Evolutionary conservation across 2,888 invertebrate genomes (phyloP).

Genomic region (Microdon myrmicae): DNA sequence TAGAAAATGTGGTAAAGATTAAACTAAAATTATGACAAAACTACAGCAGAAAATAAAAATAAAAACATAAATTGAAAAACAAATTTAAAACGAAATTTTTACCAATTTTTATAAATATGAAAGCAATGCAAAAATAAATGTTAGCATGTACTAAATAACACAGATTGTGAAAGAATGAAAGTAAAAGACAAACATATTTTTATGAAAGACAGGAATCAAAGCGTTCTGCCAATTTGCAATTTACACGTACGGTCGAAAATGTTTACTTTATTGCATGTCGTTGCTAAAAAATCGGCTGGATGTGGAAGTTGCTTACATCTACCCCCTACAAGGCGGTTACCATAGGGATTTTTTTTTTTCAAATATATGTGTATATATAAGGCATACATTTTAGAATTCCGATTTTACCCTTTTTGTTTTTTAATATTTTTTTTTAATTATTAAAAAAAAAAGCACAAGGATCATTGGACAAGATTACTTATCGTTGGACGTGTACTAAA

Average conservation of each 20-base stretch:
- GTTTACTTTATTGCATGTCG: not conserved
- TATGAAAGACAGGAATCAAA: too few relatives aligned
- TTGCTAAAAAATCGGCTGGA: slow-evolving; percentile 20
- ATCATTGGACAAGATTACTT: slow-evolving; percentile 9
- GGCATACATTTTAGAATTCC: slow-evolving; percentile 17
- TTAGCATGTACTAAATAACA: too few relatives aligned
- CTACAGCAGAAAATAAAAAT: too few relatives aligned
- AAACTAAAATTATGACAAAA: too few relatives aligned
- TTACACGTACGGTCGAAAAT: too few relatives aligned
- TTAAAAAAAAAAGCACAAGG: slow-evolving; percentile 6
- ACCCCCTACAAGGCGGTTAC: slow-evolving; percentile 1
- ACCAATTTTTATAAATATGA: slow-evolving; percentile 9
- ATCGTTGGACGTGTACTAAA: slow-evolving; percentile 10
- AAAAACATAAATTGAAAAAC: too few relatives aligned
- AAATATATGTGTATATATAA: too few relatives aligned
- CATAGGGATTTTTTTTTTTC: too few relatives aligned
- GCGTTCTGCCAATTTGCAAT: slow-evolving; percentile 28
- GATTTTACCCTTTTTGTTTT: slow-evolving; percentile 3
- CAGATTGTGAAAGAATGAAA: too few relatives aligned
- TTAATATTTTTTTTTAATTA: too few relatives aligned
- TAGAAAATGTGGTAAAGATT: too few relatives aligned
- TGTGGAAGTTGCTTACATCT: slow-evolving; percentile 7
- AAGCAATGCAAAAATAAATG: slow-evolving; percentile 14
- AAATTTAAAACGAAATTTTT: not conserved
- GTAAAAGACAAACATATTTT: too few relatives aligned